Base-by-base conservation (phyloP, 2,888 invertebrate species). In the Bembecia ichneumoniformis region DNA sequence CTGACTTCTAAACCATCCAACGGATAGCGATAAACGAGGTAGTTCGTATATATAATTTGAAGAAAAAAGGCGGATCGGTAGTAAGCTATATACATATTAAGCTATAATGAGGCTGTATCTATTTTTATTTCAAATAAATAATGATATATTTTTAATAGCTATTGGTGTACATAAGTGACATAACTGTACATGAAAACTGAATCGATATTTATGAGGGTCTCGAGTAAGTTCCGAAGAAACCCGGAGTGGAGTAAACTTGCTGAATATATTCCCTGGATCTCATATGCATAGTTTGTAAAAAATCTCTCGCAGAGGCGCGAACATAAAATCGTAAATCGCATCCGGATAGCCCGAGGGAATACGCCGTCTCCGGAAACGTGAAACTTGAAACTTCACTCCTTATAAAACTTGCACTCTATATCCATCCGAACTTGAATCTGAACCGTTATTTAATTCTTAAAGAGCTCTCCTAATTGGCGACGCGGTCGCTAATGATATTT, bases 221-320 rank as follows among this genome's bases (percentile, higher is more conserved):
- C 55, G 52, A 58, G 52, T 55, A 60, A 60, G 59, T 62, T 61
- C 52, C 51, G 40, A 40, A 40, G 13, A 40, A 40, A 3, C 13
- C 49, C 47, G 49, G 53, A 55, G 55, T 51, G 55, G 57, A 64
- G 57, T 58, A 58, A 58, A 61, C 58, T 63, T 56, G 49, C 55
- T 52, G 54, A 63, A 62, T 62, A 63, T 64, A 59, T 64, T 59
- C 59, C 54, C 48, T 46, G 51, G 55, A 62, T 61, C 64, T 73
- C 66, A 60, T 71, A 74, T 74, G 68, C 72, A 75, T 77, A 77
- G 70, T 77, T 76, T 71, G 73, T 69, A 67, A 71, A 74, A 74
- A 76, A 71, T 68, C 68, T 66, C 60, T 60, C 57, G 63, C 58
- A 57, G 63, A 68, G 58, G 68, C 66, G 74, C 55, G 66, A 70